Base-by-base conservation (phyloP, 1,140 invertebrate genomes). In the Zophobas atratus region DNA sequence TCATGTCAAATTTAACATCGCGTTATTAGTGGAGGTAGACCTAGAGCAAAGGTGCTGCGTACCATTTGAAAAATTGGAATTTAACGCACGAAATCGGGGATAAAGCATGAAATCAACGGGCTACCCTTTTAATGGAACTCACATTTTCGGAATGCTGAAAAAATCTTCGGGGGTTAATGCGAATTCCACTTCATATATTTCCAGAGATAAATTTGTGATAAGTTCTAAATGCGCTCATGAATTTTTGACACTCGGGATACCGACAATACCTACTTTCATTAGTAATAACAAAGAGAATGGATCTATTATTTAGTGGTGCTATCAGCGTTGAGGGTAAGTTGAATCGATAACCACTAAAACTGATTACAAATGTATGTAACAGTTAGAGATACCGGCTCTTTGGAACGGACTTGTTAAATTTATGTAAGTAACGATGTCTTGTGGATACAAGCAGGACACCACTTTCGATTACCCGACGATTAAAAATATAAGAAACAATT, bases 341-440 rank as follows among this genome's bases (percentile, higher is more conserved):
- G 60, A 63, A 67, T 67, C 38, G 43, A 67, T 67, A 41, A 43
- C 60, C 39, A 20, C 60, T n/a, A n/a, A 43, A 33, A 43, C 60
- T 67, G 60, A 67, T 67, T 67, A 67, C 60, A 67, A 41, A 67
- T 67, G 60, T 39, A 67, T 39, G 35, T 67, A 67, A 41, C 60
- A 33, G 41, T 39, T 20, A 20, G 20, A 67, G 43, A 8, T 67
- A 67, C n/a, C 6, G 41, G 60, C 60, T 2, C 33, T 67, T 20
- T 43, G 1, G 20, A 67, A 43, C 20, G 20, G n/a, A 67, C 60
- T 67, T 67, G 43, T 67, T 67, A 67, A 67, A 51, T 51, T 20
- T 20, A 20, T 20, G 20, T 20, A 20, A 20, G 20, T 20, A 20
- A 20, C 20, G 20, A 20, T 20, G 20, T 20, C 20, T 20, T 20